These are phyloP conservation scores for Paramormyrops kingsleyae DNA, from an alignment of 2,113 vertebrate species.

Conservation along the genomic window DNA sequence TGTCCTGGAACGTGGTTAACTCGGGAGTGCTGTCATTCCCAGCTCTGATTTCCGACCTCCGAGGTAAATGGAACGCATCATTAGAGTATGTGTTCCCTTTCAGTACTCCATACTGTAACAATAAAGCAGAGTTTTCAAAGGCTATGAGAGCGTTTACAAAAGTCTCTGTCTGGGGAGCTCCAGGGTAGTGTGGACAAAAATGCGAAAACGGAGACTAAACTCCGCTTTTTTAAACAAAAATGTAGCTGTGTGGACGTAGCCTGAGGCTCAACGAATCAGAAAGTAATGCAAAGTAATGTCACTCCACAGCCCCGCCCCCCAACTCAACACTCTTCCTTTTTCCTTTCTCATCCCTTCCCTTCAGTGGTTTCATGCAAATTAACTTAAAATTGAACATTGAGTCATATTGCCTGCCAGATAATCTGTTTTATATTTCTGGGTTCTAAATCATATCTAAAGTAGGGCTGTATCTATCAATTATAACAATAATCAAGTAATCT, in stretches of 20 bases:
- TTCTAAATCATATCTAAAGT: background rate
- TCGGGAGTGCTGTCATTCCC: background rate
- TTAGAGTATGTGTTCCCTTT: background rate
- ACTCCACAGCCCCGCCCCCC: background rate
- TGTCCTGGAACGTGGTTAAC: background rate
- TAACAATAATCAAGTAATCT: background rate
- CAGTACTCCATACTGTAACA: too few species aligned
- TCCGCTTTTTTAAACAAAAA: background rate
- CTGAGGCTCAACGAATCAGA: background rate
- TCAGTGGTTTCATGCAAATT: background rate
- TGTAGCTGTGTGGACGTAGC: background rate
- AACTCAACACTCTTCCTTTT: background rate
- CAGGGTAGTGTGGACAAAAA: background rate
- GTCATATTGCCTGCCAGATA: background rate
- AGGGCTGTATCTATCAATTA: background rate
- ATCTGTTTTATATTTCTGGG: background rate
- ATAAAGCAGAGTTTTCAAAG: too few species aligned
- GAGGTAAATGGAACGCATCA: background rate
- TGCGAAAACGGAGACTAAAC: background rate
- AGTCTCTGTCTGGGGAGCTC: background rate
- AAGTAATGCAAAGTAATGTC: background rate
- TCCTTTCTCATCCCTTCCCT: background rate
- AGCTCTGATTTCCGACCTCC: background rate
- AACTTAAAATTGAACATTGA: background rate
- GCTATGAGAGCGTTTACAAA: background rate